Percentiles rank a stretch among this genome's conserved stretches.
phyloP scores from a whole-genome alignment of 2,797 vertebrate species.

The Tangara arthus region DNA sequence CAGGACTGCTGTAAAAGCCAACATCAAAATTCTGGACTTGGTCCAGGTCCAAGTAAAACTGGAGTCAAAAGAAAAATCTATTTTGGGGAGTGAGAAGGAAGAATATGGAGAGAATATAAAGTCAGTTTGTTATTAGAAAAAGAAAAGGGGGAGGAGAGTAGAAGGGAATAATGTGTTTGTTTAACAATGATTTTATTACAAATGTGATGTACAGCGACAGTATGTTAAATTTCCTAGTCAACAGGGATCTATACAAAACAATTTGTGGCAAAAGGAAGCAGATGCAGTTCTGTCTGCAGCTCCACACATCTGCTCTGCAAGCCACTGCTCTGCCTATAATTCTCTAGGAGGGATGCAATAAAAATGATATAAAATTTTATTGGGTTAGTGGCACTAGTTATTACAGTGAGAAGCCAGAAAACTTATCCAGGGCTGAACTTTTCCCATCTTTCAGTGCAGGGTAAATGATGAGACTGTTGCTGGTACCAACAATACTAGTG shows the following conservation, averaged over 20 bases:
- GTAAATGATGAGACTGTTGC: slow-evolving; percentile 39
- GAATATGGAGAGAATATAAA: neutral
- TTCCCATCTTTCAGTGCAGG: slow-evolving; percentile 38
- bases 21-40: neutral
- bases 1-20: neutral
- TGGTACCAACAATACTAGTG: neutral
- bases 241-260: slow-evolving; percentile 3
- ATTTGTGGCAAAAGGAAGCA: slow-evolving; percentile 44
- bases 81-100: neutral
- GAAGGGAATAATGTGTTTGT: neutral
- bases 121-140: neutral
- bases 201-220: neutral
- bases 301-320: slow-evolving; percentile 59
- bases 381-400: slow-evolving; percentile 70
- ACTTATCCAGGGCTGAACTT: slow-evolving; percentile 55
- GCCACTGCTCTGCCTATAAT: slow-evolving; percentile 34
- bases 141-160: neutral
- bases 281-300: slow-evolving; percentile 56
- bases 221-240: slow-evolving; percentile 50
- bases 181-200: slow-evolving; percentile 30
- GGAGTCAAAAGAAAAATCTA: neutral
- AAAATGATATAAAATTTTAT: slow-evolving; percentile 72
- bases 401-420: slow-evolving; percentile 68
- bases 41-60: neutral
- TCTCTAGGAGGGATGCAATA: slow-evolving; percentile 66